These are phyloP conservation scores for Drosophila equinoxialis DNA, from an alignment of 1,140 invertebrate genomes.

Conservation along the genomic window DNA sequence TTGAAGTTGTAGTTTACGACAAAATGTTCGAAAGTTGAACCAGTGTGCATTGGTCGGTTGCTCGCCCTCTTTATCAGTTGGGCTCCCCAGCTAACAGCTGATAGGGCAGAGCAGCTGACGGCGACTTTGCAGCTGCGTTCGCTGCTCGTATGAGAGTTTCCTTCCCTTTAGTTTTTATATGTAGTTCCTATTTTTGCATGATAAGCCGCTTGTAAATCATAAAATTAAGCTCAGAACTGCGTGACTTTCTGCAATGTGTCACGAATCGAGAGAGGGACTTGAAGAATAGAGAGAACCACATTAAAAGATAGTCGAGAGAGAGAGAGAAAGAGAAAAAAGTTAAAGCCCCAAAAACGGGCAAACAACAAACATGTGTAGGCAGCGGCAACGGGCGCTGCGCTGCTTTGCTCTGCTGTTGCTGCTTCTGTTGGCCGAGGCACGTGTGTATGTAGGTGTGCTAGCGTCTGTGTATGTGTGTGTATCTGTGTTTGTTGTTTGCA, in stretches of 20 bases:
- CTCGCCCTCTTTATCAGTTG: constrained; percentile 11
- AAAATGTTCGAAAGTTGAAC: too few relatives aligned
- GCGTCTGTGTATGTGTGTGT: constrained; percentile 31
- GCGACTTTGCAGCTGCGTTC: constrained; percentile 1
- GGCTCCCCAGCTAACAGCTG: constrained; percentile 20
- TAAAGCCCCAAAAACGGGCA: constrained; percentile 57
- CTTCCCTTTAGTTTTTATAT: neutral
- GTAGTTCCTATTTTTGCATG: constrained; percentile 16
- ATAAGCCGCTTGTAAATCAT: constrained; percentile 18
- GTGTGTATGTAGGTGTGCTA: constrained; percentile 18
- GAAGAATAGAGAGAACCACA: constrained; percentile 26
- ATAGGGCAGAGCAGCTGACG: constrained; percentile 19
- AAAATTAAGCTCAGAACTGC: constrained; percentile 39
- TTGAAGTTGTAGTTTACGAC: too few relatives aligned
- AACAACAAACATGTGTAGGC: constrained; percentile 68
- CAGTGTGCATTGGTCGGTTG: neutral
- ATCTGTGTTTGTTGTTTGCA: constrained; percentile 54
- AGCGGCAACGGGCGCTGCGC: constrained; percentile 16
- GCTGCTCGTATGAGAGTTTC: constrained; percentile 8
- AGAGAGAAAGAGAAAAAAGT: constrained; percentile 25
- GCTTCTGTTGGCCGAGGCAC: constrained; percentile 42
- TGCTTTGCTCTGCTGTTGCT: constrained; percentile 42
- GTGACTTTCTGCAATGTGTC: constrained; percentile 65
- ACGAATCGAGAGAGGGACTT: constrained; percentile 31
- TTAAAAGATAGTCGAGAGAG: constrained; percentile 25